phyloP scores from a whole-genome alignment of 2,113 vertebrate genomes.

The Clarias gariepinus region DNA sequence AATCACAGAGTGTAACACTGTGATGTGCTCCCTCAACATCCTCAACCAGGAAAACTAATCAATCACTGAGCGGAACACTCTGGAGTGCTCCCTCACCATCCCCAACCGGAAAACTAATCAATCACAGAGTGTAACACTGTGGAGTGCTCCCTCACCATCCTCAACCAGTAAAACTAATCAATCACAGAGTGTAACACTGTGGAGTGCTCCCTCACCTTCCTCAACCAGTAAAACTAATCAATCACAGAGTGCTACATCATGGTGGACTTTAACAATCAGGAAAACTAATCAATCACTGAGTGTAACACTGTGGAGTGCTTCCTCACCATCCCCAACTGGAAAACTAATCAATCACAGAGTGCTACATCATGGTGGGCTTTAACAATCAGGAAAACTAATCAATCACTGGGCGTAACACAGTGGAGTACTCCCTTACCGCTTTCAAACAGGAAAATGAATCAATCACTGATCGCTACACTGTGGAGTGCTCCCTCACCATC shows the following conservation, averaged over 20 bases:
- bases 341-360: constrained; percentile 12
- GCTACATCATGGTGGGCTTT: neutral
- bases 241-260: neutral
- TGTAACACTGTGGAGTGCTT: constrained; percentile 18
- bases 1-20: no score
- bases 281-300: constrained; percentile 16
- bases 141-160: neutral
- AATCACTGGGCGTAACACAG: no score
- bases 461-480: no score
- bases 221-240: neutral
- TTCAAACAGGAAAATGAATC: no score
- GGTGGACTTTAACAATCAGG: neutral
- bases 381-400: no score
- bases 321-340: constrained; percentile 17
- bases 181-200: no score
- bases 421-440: no score
- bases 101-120: constrained; percentile 24
- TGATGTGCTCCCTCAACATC: no score
- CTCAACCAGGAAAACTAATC: no score
- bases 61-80: no score
- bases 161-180: no score
- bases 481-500: constrained; percentile 13
- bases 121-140: constrained; percentile 17
- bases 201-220: neutral
- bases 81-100: no score